Base-by-base conservation (phyloP, 2,797 vertebrate genomes). In the Diplodus sargus region DNA sequence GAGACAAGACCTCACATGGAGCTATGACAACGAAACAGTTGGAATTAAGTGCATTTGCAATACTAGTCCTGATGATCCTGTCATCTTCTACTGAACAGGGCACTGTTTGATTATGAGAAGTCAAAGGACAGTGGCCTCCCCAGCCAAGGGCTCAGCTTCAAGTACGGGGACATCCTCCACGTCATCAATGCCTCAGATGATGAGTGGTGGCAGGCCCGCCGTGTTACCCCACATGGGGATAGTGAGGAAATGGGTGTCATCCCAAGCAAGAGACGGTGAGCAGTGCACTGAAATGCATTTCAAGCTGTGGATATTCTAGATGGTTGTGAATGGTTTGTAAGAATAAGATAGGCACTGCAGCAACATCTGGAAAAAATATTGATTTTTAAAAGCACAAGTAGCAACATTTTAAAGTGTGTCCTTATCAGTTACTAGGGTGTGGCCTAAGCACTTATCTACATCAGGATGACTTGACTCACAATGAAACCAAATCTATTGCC, bases 221-320 rank as follows among this genome's bases (percentile, higher is more conserved):
- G 96, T 25, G 98, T 97, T 64, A 97, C 95, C 3, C 94, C 95
- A 14, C 97, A 98, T 8, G 98, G 98, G 4, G 98, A 99, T 95
- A 98, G 97, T 0, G 97, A 99, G 75, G 97, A 99, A 86, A 98
- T 99, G 97, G 98, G 98, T 0, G 98, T 99, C 70, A 97, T 99
- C 88, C 98, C 98, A 89, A 99, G 98, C 95, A 99, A 99, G 87
- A 96, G 97, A 76, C 96, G 98, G 98, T 99, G 91, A 91, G 93
- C 4, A 42, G 17, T 0, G 2, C 4, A 39, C 3, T 49, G 4
- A 58, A 10, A 30, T 23, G 7, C 17, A 4, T 23, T 11, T 53
- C 17, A 30, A 16, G 2, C 12, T 20, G 13, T 1, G 54, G 17
- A 42, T 45, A 25, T 30, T 59, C 2, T 25, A 14, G 20, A 53